Base-by-base conservation (phyloP, 2,797 vertebrate genomes). In the Phyllotis vaccarum region DNA sequence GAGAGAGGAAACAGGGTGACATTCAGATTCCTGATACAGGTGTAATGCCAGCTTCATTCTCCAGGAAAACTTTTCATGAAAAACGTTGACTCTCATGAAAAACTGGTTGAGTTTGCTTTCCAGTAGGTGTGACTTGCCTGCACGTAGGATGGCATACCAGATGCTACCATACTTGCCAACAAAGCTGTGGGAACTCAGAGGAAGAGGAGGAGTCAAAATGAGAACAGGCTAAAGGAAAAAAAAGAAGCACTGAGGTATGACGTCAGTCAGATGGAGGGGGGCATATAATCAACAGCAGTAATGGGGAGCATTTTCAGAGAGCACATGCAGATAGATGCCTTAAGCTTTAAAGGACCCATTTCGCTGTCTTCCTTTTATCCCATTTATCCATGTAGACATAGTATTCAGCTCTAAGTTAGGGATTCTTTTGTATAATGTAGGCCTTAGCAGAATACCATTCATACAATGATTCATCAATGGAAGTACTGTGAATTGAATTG, bases 381-480 rank as follows among this genome's bases (percentile, higher is more conserved):
- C 6, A 14, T n/a, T 85, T 64, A 70, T 54, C 70, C 72, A 8
- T 62, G 60, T 22, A 78, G 49, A 58, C 0, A 3, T 40, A 12
- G 46, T n/a, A n/a, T 40, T 68, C 21, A 19, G 43, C 76, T 49
- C 0, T 14, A 24, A 31, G 31, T 49, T 14, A 75, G 16, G n/a
- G 19, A 19, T 8, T 68, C 2, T 79, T 52, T 52, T 66, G 43
- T 14, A 62, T 11, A 21, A 12, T 9, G 43, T 62, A 29, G 49
- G 31, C 29, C 86, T 19, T 43, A 43, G 6, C 5, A 8, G 64
- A 72, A 54, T 56, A 5, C 8, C 8, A 40, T 24, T 86, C 16
- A 2, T 0, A 3, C 0, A 7, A 29, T 7, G 31, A 52, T 3
- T 40, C 34, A 64, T 40, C 72, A 6, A 3, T 60, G 74, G 29